Percentiles rank a stretch among this genome's conserved stretches.
Evolutionary conservation across 1,140 invertebrate species (phyloP).

Genomic region (Philopotamus ludificatus): DNA sequence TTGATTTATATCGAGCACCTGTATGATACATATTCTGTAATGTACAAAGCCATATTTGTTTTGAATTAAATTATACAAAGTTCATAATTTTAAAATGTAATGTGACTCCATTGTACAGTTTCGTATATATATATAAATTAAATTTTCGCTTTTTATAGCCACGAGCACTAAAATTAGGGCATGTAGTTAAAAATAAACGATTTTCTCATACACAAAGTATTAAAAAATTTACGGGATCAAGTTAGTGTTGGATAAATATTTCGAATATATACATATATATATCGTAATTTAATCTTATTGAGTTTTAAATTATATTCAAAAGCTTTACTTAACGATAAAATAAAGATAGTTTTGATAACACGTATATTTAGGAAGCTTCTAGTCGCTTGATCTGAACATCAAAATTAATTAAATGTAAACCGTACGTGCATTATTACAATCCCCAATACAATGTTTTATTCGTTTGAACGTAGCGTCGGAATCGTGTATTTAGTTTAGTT

Average conservation of each 20-base stretch:
- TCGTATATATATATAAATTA: too few species aligned
- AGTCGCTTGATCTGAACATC: slow-evolving; percentile 32
- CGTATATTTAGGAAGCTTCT: slow-evolving; percentile 37
- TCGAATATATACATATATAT: slow-evolving; percentile 2
- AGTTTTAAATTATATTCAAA: slow-evolving; percentile 25
- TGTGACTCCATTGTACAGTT: too few species aligned
- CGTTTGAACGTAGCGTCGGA: too few species aligned
- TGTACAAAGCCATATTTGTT: too few species aligned
- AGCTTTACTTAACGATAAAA: slow-evolving; percentile 39
- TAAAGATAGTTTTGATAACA: slow-evolving; percentile 40
- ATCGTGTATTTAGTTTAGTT: too few species aligned
- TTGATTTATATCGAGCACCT: too few species aligned
- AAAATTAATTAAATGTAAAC: slow-evolving; percentile 30
- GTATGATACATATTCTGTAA: too few species aligned
- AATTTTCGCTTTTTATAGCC: not conserved
- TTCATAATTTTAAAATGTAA: too few species aligned
- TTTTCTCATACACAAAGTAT: slow-evolving; percentile 12
- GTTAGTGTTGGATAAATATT: slow-evolving; percentile 28
- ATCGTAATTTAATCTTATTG: not conserved
- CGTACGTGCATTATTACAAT: slow-evolving; percentile 38
- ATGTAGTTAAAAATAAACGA: not conserved
- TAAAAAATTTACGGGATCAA: slow-evolving; percentile 41
- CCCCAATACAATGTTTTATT: too few species aligned
- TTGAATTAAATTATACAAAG: too few species aligned
- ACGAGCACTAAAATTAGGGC: not conserved